A percentile compares a stretch with the other conserved stretches of the same genome.
Conservation (phyloP, 2,888 invertebrate species). For the Habrosyne pyritoides region DNA sequence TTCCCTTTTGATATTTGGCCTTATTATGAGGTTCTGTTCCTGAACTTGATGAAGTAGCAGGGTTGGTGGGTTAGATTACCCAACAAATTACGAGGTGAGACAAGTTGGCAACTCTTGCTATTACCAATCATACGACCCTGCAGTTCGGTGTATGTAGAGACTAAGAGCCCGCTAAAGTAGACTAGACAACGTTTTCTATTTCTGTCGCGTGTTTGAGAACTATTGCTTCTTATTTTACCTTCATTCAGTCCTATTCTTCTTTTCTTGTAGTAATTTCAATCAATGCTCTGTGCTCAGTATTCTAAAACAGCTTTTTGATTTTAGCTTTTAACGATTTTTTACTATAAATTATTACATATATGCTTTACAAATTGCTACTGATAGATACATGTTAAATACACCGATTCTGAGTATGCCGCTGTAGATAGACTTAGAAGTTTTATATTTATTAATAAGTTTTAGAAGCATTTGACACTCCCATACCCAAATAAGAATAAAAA, state of each 20-base stretch:
- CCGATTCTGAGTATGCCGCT: background rate
- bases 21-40: too few species aligned
- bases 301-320: background rate
- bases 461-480: too few species aligned
- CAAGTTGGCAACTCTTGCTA: too few species aligned
- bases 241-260: too few species aligned
- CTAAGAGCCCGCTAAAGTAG: background rate
- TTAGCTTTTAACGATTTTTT: background rate
- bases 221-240: too few species aligned
- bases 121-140: slow-evolving; percentile 15
- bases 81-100: too few species aligned
- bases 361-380: background rate
- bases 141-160: background rate
- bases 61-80: too few species aligned
- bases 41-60: too few species aligned
- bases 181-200: slow-evolving; percentile 6
- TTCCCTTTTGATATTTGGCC: too few species aligned
- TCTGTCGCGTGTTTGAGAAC: background rate
- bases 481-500: too few species aligned
- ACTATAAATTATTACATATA: background rate
- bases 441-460: too few species aligned
- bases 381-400: background rate
- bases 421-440: background rate
- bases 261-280: background rate
- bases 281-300: background rate